phyloP scores from a whole-genome alignment of 2,888 invertebrate species.

The Seira ritae region DNA sequence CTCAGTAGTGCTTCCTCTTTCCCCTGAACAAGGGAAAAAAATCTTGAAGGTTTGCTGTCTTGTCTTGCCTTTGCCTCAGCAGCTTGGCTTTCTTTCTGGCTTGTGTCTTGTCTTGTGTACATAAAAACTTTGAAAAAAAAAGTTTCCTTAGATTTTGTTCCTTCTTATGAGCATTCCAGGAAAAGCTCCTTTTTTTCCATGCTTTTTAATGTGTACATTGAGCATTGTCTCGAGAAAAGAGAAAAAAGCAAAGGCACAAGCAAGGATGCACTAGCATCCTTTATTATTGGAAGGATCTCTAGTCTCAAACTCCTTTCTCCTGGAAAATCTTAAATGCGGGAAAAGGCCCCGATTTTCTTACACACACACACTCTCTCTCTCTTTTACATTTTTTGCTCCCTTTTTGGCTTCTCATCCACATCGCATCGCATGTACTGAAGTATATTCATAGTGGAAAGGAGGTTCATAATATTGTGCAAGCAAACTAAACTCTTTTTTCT shows the following conservation, averaged over 20 bases:
- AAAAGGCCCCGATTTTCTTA: neutral
- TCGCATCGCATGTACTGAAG: no score
- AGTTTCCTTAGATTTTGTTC: slow-evolving; percentile 20
- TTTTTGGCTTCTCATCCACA: neutral
- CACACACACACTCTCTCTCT: neutral
- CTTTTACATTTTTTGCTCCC: neutral
- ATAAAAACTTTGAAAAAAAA: slow-evolving; percentile 14
- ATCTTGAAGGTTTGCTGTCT: neutral
- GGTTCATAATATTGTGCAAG: no score
- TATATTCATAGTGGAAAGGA: no score
- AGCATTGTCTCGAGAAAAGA: neutral
- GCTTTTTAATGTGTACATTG: neutral
- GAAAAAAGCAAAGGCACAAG: neutral
- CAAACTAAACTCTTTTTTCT: slow-evolving; percentile 19
- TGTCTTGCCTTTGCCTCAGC: no score
- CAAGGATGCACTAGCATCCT: neutral
- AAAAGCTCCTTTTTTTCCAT: neutral
- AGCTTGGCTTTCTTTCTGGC: no score
- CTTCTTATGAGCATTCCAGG: slow-evolving; percentile 15
- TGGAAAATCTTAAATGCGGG: slow-evolving; percentile 8
- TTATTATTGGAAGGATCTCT: neutral
- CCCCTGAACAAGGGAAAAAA: neutral
- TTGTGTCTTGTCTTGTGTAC: neutral
- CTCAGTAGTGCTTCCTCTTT: neutral
- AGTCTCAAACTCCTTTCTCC: neutral